Evolutionary conservation across 2,113 vertebrate genomes (phyloP), one percentile per base, ranked within the genome.

Genomic region (Nothoprocta perdicaria): DNA sequence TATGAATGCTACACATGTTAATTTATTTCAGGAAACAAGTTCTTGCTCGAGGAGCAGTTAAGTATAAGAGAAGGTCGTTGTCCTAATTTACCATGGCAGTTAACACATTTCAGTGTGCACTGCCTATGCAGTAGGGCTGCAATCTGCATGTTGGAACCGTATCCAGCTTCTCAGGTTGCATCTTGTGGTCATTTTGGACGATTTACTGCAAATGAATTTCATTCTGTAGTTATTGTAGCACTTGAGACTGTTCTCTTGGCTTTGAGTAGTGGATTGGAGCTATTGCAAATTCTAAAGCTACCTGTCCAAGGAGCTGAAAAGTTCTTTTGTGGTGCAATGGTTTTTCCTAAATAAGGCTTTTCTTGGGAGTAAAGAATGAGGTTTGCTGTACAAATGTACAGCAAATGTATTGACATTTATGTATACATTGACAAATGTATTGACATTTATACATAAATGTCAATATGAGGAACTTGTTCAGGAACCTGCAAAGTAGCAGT

Each of bases 1-100:
- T 94, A 67, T 8, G n/a, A 90, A 86, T 61, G n/a, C 76, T 75
- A 73, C 15, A 45, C 38, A 76, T 92, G 53, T 22, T 60, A 41
- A 67, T 84, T 95, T 91, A 65, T 77, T 65, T 84, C n/a, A 26
- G 46, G 55, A 88, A 94, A 84, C 19, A 63, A 62, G 50, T 65
- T 94, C 62, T 87, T 86, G 11, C 81, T 94, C 46, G 71, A 90
- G 50, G 40, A 84, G 23, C 33, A 86, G 63, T 69, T 65, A 61
- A 43, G 41, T 53, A 19, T 9, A 80, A 33, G 26, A 63, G 60
- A 66, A 86, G 61, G 41, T 94, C 4, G 9, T 14, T 69, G 33
- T 55, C 80, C 62, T 94, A 73, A 88, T 84, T 75, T 77, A 21
- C 21, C 79, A 19, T 66, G 84, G 73, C 81, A 86, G 74, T 29